phyloP scores from a whole-genome alignment of 2,888 invertebrate genomes.

The Drosophila pegasa region DNA sequence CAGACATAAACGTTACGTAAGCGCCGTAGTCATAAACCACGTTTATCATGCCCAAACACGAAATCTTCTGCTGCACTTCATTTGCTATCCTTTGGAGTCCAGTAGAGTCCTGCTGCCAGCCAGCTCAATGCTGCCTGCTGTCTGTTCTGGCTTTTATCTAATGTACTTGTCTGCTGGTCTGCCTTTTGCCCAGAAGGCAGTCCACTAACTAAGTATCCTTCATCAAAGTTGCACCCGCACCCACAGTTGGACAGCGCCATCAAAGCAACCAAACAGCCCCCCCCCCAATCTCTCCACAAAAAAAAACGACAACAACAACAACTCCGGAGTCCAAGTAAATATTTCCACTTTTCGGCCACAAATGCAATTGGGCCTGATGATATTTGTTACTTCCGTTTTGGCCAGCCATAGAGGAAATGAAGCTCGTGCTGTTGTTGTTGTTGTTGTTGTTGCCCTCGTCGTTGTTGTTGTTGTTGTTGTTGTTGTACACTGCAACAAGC shows the following conservation, averaged over 20 bases:
- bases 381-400: slow-evolving; percentile 78
- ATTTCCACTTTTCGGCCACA: slow-evolving; percentile 81
- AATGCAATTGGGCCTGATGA: slow-evolving; percentile 82
- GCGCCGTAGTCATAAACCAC: slow-evolving; percentile 62
- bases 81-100: slow-evolving; percentile 30
- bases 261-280: slow-evolving; percentile 3
- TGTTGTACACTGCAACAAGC: slow-evolving; percentile 38
- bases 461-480: slow-evolving; percentile 18
- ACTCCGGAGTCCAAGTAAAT: slow-evolving; percentile 63
- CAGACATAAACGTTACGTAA: slow-evolving; percentile 41
- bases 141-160: slow-evolving; percentile 47
- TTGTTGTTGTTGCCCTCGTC: not conserved
- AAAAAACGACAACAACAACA: slow-evolving; percentile 1
- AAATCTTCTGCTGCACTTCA: slow-evolving; percentile 38
- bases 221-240: slow-evolving; percentile 46
- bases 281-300: slow-evolving; percentile 1
- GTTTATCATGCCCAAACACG: slow-evolving; percentile 63
- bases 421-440: slow-evolving; percentile 48
- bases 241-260: slow-evolving; percentile 10
- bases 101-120: slow-evolving; percentile 7
- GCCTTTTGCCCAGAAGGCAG: slow-evolving; percentile 42
- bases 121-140: not conserved
- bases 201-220: slow-evolving; percentile 57
- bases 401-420: slow-evolving; percentile 70
- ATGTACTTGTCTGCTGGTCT: slow-evolving; percentile 48